Conservation (phyloP, 2,797 vertebrate genomes). For the Coregonus suidteri region DNA sequence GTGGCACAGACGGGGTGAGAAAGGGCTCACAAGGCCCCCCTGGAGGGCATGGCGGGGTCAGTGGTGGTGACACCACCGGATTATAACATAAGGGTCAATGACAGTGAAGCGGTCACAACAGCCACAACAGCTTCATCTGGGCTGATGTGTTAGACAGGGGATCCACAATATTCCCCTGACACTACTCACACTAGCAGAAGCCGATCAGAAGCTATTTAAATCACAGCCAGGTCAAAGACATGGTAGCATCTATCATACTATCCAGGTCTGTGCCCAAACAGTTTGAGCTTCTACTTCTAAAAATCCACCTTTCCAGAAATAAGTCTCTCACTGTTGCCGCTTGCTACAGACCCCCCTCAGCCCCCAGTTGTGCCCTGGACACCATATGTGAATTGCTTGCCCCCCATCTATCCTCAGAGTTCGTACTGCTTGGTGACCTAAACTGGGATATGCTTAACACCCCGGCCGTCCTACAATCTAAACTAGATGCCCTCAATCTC, state of each 20-base stretch:
- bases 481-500: too few relatives aligned
- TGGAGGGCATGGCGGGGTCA: conserved; percentile 29
- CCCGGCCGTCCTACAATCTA: too few relatives aligned
- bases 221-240: background rate
- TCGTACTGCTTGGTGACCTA: too few relatives aligned
- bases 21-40: conserved; percentile 34
- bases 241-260: background rate
- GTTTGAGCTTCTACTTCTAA: too few relatives aligned
- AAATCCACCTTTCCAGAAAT: too few relatives aligned
- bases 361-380: too few relatives aligned
- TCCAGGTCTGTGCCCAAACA: too few relatives aligned
- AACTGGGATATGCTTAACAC: too few relatives aligned
- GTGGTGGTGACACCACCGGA: conserved; percentile 20
- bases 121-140: background rate
- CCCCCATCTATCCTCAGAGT: too few relatives aligned
- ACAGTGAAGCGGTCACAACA: conserved; percentile 24
- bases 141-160: background rate
- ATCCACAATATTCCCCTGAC: background rate
- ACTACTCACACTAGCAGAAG: background rate
- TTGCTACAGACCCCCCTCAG: too few relatives aligned
- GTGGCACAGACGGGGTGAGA: conserved; percentile 49
- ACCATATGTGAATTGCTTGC: too few relatives aligned
- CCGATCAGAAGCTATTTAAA: background rate
- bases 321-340: too few relatives aligned
- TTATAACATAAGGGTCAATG: conserved; percentile 43